Percentiles rank a stretch among this genome's conserved stretches.
These are phyloP conservation scores for Scarus forsteni DNA, from an alignment of 2,797 vertebrate species.

Conservation along the genomic window DNA sequence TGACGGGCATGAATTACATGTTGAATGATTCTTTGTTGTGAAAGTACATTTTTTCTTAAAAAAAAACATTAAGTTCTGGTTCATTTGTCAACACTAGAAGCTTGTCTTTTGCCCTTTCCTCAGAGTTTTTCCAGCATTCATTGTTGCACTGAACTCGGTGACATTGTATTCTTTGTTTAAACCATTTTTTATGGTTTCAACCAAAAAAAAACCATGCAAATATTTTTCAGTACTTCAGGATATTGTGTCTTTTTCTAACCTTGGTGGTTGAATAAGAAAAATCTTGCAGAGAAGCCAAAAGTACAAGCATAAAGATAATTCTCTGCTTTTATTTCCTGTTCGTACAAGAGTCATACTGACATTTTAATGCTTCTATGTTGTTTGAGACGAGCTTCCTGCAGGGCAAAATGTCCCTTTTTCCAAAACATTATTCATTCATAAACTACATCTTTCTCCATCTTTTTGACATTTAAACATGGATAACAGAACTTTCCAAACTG, in stretches of 20 bases:
- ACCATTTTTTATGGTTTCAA: background rate
- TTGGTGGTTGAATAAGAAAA: background rate
- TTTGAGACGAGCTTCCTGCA: constrained; percentile 7
- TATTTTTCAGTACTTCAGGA: background rate
- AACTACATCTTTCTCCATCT: constrained; percentile 39
- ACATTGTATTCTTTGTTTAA: background rate
- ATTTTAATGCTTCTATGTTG: constrained; percentile 15
- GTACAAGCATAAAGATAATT: background rate
- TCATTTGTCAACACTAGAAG: background rate
- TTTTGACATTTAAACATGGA: constrained; percentile 55
- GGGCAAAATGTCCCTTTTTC: constrained; percentile 35
- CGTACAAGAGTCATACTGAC: background rate
- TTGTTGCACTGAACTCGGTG: background rate
- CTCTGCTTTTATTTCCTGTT: background rate
- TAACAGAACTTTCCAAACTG: constrained; percentile 45
- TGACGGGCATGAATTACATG: too few species aligned
- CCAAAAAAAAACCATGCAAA: background rate
- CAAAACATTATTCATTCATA: constrained; percentile 52
- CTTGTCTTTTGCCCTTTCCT: background rate
- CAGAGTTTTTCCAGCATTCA: background rate
- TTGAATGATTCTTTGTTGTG: too few species aligned
- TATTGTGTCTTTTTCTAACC: background rate
- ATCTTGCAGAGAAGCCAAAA: background rate
- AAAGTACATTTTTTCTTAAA: background rate
- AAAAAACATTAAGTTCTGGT: too few species aligned